Percentiles rank a stretch among this genome's conserved stretches.
These are phyloP conservation scores for Ormyrus labotus DNA, from an alignment of 2,888 invertebrate species.

Conservation along the genomic window DNA sequence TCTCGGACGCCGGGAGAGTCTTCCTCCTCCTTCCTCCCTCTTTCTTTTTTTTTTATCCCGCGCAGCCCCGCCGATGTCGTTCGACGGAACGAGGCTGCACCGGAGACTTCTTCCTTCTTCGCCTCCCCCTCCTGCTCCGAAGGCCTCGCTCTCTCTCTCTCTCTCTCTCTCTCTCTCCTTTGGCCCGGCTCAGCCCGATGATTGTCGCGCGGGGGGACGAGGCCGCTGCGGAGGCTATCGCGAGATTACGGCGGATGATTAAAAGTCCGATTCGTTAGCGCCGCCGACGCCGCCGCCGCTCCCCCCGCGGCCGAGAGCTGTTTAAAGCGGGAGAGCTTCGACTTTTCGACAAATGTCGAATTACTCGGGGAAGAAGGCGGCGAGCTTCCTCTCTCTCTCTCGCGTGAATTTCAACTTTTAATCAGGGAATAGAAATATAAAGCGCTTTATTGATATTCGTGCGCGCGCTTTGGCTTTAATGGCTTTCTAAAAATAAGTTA, in stretches of 20 bases:
- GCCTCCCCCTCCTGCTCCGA: background rate
- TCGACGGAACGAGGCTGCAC: slow-evolving; percentile 27
- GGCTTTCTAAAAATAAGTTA: no score
- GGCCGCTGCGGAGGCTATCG: background rate
- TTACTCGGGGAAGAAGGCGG: no score
- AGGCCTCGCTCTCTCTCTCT: background rate
- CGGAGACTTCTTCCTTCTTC: slow-evolving; percentile 8
- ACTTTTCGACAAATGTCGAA: no score
- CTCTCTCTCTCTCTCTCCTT: background rate
- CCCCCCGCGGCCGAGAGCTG: no score
- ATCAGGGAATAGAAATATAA: no score
- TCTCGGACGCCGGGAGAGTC: slow-evolving; percentile 6
- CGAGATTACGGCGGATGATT: slow-evolving; percentile 37
- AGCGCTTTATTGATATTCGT: no score
- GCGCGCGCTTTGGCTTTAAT: no score
- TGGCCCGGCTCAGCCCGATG: slow-evolving; percentile 7
- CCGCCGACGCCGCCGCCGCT: no score
- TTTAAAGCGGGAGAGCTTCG: no score
- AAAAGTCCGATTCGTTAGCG: slow-evolving; percentile 32
- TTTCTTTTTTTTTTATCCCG: background rate
- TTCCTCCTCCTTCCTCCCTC: background rate
- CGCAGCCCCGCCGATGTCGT: slow-evolving; percentile 27
- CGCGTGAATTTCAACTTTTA: no score
- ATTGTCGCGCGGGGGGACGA: slow-evolving; percentile 41
- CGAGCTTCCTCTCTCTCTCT: no score